These are phyloP conservation scores for Ifrita kowaldi DNA, from an alignment of 2,113 vertebrate genomes.

Conservation along the genomic window DNA sequence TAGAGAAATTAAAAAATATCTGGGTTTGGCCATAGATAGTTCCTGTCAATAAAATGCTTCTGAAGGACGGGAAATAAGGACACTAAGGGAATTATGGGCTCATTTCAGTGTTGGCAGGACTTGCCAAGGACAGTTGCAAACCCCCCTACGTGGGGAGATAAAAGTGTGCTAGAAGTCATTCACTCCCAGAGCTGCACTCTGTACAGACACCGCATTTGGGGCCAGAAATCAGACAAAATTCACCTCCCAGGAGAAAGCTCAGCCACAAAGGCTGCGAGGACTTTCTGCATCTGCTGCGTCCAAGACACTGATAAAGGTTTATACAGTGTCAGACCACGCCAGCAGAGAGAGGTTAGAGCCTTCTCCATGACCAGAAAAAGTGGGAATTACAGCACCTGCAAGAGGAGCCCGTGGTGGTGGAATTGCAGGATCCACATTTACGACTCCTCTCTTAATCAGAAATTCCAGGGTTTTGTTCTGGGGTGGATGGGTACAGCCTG, in stretches of 20 bases:
- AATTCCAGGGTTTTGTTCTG: not conserved
- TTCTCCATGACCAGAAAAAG: not conserved
- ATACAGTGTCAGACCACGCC: rapidly evolving
- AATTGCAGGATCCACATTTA: not conserved
- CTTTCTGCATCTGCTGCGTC: not conserved
- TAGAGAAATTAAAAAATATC: not conserved
- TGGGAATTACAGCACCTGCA: not conserved
- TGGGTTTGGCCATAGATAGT: not conserved
- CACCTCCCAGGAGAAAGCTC: not conserved
- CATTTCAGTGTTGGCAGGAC: not conserved
- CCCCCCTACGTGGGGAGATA: not conserved
- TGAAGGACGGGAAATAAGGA: not conserved
- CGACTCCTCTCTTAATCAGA: not conserved
- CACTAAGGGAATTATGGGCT: not conserved
- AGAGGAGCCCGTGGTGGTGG: not conserved
- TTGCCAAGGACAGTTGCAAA: not conserved
- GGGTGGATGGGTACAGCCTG: not conserved
- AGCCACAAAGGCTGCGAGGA: not conserved
- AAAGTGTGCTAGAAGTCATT: not conserved
- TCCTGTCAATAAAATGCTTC: not conserved
- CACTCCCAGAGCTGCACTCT: not conserved
- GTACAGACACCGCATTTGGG: not conserved
- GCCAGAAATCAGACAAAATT: not conserved
- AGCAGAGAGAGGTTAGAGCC: not conserved
- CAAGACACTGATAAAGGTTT: not conserved